Evolutionary conservation across 2,113 vertebrate species (phyloP), one percentile per base, ranked within the genome.

Genomic region (Sitta europaea): DNA sequence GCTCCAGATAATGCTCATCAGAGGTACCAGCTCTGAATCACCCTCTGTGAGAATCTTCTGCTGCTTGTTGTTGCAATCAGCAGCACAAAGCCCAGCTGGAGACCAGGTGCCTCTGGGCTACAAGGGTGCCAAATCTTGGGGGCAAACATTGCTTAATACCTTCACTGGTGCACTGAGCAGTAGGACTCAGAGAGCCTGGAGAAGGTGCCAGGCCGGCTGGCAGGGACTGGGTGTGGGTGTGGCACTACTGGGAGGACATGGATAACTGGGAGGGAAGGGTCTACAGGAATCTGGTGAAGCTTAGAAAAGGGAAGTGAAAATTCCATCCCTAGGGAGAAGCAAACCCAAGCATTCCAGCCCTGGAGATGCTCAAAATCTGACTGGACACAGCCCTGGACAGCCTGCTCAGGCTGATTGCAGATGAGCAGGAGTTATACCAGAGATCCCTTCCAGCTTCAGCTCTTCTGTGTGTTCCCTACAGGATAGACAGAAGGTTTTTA

Each of bases 331-430:
- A 5, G 7, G 4, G 6, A 31, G 1, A 13, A 89, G 21, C 3
- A 38, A 36, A 2, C 0, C 8, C 23, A 31, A 8, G 24, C 7
- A 28, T 1, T 70, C 6, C 14, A 14, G 2, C 1, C 2, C 2
- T 25, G 51, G 36, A 28, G 17, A 14, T 66, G 51, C 12, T 53
- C 14, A 36, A 50, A 72, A 33, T 12, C 31, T 23, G 31, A 11
- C 50, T 42, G 25, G 50, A 33, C 42, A 57, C 5, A 65, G 11
- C 42, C 10, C 42, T 33, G 27, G 51, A 10, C 14, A 65, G 28
- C 18, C 22, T 65, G 27, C 36, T 65, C 8, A 28, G 58, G 12
- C 35, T 57, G 61, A 31, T 15, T 51, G 16, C 8, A 14, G 10
- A 43, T 12, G 6, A 73, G 12, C 18, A 28, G 27, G 27, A 66